These are phyloP conservation scores for Samia ricini DNA, from an alignment of 1,140 invertebrate genomes.

Conservation along the genomic window DNA sequence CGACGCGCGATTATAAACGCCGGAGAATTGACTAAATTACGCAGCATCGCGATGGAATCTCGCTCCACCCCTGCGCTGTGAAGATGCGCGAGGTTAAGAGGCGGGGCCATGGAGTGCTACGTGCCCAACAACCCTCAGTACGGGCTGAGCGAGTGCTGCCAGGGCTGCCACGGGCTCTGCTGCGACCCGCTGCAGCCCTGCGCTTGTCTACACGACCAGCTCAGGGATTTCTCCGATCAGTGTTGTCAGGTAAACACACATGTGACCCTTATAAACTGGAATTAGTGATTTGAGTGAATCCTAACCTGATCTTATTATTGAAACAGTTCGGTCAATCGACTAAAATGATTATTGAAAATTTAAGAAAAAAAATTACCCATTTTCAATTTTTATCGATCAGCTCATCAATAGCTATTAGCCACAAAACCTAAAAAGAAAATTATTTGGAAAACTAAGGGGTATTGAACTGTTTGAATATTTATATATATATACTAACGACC, in stretches of 20 bases:
- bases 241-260: conserved; percentile 56
- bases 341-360: too few relatives aligned
- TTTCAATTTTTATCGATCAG: too few relatives aligned
- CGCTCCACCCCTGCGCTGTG: conserved; percentile 45
- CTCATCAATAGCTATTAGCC: too few relatives aligned
- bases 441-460: too few relatives aligned
- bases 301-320: background rate
- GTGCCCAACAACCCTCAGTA: conserved; percentile 76
- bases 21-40: conserved; percentile 37
- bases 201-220: conserved; percentile 36
- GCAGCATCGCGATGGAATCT: conserved; percentile 17
- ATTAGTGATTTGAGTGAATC: background rate
- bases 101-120: conserved; percentile 73
- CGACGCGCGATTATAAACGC: conserved; percentile 51
- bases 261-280: background rate
- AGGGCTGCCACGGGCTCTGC: conserved; percentile 50
- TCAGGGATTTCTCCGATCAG: conserved; percentile 58
- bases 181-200: conserved; percentile 66
- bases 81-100: conserved; percentile 36
- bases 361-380: too few relatives aligned
- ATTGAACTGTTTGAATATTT: too few relatives aligned
- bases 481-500: too few relatives aligned
- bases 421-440: too few relatives aligned
- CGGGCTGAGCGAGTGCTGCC: conserved; percentile 63
- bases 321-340: too few relatives aligned